A percentile compares a stretch with the other conserved stretches of the same genome.
Evolutionary conservation across 2,888 invertebrate genomes (phyloP).

Genomic region (Volucella inflata): DNA sequence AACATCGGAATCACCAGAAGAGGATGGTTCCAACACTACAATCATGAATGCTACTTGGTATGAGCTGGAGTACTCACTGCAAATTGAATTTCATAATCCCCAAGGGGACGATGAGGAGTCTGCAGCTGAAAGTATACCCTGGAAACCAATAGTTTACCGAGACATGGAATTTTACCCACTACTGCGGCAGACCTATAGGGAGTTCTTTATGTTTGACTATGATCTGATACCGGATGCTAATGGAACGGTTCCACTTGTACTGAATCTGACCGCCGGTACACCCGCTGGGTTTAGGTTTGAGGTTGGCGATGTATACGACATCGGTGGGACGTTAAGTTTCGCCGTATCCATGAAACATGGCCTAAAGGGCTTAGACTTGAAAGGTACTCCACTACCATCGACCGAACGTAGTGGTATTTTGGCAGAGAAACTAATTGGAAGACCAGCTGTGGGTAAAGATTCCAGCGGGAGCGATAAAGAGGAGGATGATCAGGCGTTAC

Average conservation of each 20-base stretch:
- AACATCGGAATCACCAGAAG: slow-evolving; percentile 35
- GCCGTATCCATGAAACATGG: slow-evolving; percentile 88
- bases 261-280: slow-evolving; percentile 88
- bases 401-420: slow-evolving; percentile 80
- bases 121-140: slow-evolving; percentile 60
- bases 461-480: slow-evolving; percentile 67
- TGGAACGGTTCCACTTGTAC: slow-evolving; percentile 86
- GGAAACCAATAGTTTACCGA: slow-evolving; percentile 79
- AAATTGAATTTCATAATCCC: slow-evolving; percentile 79
- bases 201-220: slow-evolving; percentile 91
- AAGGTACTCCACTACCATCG: slow-evolving; percentile 76
- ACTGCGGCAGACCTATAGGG: slow-evolving; percentile 87
- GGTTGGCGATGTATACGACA: slow-evolving; percentile 89
- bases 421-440: slow-evolving; percentile 81
- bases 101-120: slow-evolving; percentile 65
- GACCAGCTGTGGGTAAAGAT: slow-evolving; percentile 55
- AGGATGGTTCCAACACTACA: slow-evolving; percentile 35
- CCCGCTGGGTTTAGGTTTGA: slow-evolving; percentile 88
- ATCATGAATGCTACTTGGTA: slow-evolving; percentile 65
- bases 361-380: slow-evolving; percentile 77
- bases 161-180: slow-evolving; percentile 82
- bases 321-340: slow-evolving; percentile 91
- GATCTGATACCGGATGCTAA: slow-evolving; percentile 88
- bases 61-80: slow-evolving; percentile 78
- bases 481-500: slow-evolving; percentile 72